A percentile compares a stretch with the other conserved stretches of the same genome.
Evolutionary conservation across 2,888 invertebrate genomes (phyloP).

Genomic region (Leptopilina syphax): DNA sequence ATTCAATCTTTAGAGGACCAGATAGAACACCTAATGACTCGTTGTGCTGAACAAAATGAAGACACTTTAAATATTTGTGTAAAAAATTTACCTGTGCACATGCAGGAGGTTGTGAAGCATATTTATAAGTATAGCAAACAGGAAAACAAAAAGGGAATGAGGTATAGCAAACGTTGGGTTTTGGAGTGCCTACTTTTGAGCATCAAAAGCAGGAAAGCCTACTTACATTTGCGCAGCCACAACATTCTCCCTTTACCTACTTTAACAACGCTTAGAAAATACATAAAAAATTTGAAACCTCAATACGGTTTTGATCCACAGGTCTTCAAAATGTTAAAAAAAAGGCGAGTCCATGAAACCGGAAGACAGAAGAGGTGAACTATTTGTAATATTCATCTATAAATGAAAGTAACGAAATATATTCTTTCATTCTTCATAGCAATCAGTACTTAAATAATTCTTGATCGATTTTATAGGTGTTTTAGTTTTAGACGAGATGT

Average conservation of each 20-base stretch:
- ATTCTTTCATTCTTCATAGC: too few relatives aligned
- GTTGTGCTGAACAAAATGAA: neutral
- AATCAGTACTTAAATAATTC: neutral
- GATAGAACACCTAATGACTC: neutral
- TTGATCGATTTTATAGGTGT: conserved; percentile 43
- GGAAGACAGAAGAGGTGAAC: neutral
- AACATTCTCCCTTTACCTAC: neutral
- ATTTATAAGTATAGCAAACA: neutral
- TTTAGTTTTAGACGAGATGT: conserved; percentile 60
- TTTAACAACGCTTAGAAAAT: neutral
- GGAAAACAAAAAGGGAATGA: neutral
- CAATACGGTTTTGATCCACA: neutral
- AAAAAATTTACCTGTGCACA: neutral
- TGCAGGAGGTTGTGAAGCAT: neutral
- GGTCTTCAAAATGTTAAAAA: neutral
- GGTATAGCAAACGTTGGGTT: neutral
- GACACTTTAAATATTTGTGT: neutral
- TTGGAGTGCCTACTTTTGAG: neutral
- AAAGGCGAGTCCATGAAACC: neutral
- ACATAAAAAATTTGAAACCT: neutral
- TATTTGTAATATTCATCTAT: too few relatives aligned
- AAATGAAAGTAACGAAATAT: too few relatives aligned
- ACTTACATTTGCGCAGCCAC: neutral
- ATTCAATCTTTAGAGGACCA: neutral
- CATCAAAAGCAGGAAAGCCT: neutral